phyloP scores from a whole-genome alignment of 2,888 invertebrate genomes.

The Spodoptera littoralis region DNA sequence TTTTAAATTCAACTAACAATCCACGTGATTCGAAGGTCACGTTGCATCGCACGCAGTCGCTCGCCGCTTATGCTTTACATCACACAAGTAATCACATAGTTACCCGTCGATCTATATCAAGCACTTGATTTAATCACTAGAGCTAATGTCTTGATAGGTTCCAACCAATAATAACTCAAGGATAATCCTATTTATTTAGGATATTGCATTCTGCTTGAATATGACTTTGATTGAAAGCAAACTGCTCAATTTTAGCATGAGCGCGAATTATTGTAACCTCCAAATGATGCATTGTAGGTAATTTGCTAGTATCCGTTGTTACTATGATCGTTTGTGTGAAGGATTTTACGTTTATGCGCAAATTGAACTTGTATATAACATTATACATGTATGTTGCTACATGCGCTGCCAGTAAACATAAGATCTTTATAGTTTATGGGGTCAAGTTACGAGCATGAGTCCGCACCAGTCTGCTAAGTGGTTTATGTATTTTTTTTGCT shows the following conservation, averaged over 20 bases:
- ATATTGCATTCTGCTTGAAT: slow-evolving; percentile 60
- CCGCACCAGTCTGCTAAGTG: slow-evolving; percentile 25
- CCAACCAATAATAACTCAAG: slow-evolving; percentile 74
- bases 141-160: slow-evolving; percentile 73
- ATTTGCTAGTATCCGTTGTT: slow-evolving; percentile 39
- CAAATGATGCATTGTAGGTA: slow-evolving; percentile 42
- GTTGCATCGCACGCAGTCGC: slow-evolving; percentile 45
- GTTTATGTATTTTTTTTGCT: slow-evolving; percentile 6
- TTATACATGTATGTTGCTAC: slow-evolving; percentile 29
- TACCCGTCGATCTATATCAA: slow-evolving; percentile 74
- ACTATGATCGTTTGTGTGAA: slow-evolving; percentile 36
- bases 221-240: slow-evolving; percentile 66
- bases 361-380: slow-evolving; percentile 34
- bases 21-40: slow-evolving; percentile 51
- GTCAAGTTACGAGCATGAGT: slow-evolving; percentile 29
- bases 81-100: slow-evolving; percentile 62
- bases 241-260: slow-evolving; percentile 60
- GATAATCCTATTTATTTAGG: slow-evolving; percentile 71
- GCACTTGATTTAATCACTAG: slow-evolving; percentile 78
- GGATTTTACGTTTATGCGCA: slow-evolving; percentile 39
- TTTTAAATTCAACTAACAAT: slow-evolving; percentile 45
- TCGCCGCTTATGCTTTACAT: slow-evolving; percentile 53
- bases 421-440: slow-evolving; percentile 29
- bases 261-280: slow-evolving; percentile 46
- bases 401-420: slow-evolving; percentile 19